Percentiles rank a stretch among this genome's conserved stretches.
phyloP scores from a whole-genome alignment of 1,140 invertebrate species.

The Cotesia vestalis region DNA sequence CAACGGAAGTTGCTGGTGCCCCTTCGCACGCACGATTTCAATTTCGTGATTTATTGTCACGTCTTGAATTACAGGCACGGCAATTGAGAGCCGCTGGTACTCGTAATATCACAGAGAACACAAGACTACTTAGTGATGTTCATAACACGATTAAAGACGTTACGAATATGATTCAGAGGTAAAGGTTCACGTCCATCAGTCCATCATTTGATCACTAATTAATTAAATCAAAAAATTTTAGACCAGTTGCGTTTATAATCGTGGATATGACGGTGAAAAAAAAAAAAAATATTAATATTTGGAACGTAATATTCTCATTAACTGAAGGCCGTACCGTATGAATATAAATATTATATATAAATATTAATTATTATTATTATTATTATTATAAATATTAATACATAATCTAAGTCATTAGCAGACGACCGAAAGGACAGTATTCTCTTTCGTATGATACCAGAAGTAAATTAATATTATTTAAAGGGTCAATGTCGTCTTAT shows the following conservation, averaged over 20 bases:
- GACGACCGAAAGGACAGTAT: slow-evolving; percentile 37
- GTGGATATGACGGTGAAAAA: not conserved
- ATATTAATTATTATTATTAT: slow-evolving; percentile 9
- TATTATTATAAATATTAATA: slow-evolving; percentile 26
- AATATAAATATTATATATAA: slow-evolving; percentile 6
- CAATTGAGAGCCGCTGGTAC: slow-evolving; percentile 77
- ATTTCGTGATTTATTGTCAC: slow-evolving; percentile 83
- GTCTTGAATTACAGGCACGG: slow-evolving; percentile 82
- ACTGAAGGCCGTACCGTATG: slow-evolving; percentile 20
- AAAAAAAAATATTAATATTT: slow-evolving; percentile 1
- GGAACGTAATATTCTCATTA: slow-evolving; percentile 10
- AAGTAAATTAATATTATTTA: slow-evolving; percentile 20
- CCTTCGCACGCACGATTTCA: slow-evolving; percentile 89
- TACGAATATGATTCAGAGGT: slow-evolving; percentile 81
- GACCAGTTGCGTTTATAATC: not conserved
- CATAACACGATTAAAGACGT: slow-evolving; percentile 84
- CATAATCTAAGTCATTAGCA: slow-evolving; percentile 55
- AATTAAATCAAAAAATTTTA: slow-evolving; percentile 16
- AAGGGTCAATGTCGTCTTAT: slow-evolving; percentile 2
- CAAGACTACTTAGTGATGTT: slow-evolving; percentile 75
- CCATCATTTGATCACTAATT: not conserved
- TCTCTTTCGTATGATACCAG: slow-evolving; percentile 34
- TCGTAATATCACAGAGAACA: slow-evolving; percentile 75
- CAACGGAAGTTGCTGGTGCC: slow-evolving; percentile 74
- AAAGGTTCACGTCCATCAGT: slow-evolving; percentile 43